Percentiles rank a stretch among this genome's conserved stretches.
Conservation (phyloP, 2,888 invertebrate species). For the Steromphala cineraria region DNA sequence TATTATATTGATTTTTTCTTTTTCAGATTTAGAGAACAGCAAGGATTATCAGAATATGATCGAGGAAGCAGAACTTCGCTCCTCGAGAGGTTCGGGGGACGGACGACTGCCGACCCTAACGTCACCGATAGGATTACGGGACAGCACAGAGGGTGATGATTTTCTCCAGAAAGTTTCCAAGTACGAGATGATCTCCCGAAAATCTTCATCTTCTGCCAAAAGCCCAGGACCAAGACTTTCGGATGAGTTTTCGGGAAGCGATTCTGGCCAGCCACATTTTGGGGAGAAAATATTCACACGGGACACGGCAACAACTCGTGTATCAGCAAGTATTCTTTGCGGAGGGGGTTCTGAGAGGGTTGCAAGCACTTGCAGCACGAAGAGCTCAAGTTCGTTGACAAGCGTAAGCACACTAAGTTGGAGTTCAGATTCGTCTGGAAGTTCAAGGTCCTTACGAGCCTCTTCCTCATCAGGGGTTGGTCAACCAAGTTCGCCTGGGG, state of each 20-base stretch:
- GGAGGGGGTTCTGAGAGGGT: constrained; percentile 40
- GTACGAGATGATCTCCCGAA: constrained; percentile 78
- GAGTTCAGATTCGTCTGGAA: constrained; percentile 48
- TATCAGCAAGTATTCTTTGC: constrained; percentile 61
- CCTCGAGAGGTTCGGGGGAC: constrained; percentile 36
- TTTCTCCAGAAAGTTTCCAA: constrained; percentile 87
- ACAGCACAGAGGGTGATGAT: constrained; percentile 77
- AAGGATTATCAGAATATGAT: constrained; percentile 68
- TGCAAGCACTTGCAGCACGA: constrained; percentile 54
- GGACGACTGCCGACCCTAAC: constrained; percentile 27
- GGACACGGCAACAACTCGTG: constrained; percentile 68
- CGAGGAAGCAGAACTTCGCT: constrained; percentile 55
- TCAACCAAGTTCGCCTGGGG: constrained; percentile 22
- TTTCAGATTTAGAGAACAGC: constrained; percentile 64
- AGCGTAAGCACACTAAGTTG: constrained; percentile 62
- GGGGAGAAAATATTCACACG: constrained; percentile 71
- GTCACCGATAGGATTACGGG: constrained; percentile 36
- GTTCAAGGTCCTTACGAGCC: constrained; percentile 7
- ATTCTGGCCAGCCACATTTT: constrained; percentile 35
- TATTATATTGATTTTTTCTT: background rate
- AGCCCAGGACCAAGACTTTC: background rate
- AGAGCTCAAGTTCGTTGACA: constrained; percentile 64
- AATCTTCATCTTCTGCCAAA: constrained; percentile 46
- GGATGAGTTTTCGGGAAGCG: background rate
- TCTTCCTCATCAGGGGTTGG: constrained; percentile 23